phyloP scores from a whole-genome alignment of 1,140 invertebrate species.

The Pogonomyrmex barbatus region DNA sequence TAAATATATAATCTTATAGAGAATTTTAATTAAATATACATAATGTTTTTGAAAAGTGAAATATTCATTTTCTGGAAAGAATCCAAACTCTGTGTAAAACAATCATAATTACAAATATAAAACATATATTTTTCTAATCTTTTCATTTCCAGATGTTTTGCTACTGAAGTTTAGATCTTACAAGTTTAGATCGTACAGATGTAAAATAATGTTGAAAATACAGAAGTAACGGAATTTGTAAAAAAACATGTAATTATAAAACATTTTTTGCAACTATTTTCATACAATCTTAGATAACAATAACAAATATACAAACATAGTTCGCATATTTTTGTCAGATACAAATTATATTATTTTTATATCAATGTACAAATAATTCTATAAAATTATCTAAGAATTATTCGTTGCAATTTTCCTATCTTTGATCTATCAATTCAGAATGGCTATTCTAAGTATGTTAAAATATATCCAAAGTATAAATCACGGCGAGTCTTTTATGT shows the following conservation, averaged over 20 bases:
- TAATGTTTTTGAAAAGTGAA: background rate
- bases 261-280: constrained; percentile 11
- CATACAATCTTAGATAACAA: background rate
- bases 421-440: background rate
- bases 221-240: background rate
- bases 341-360: constrained; percentile 16
- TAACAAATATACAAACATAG: constrained; percentile 15
- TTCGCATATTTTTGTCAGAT: background rate
- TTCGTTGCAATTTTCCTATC: background rate
- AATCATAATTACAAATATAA: background rate
- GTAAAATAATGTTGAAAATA: background rate
- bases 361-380: background rate
- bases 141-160: background rate
- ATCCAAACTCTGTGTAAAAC: background rate
- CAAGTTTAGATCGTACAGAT: background rate
- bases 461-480: background rate
- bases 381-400: background rate
- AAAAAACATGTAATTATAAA: constrained; percentile 31
- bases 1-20: background rate
- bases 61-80: background rate
- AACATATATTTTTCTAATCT: background rate
- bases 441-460: background rate
- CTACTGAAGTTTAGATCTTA: background rate
- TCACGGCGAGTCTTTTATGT: background rate
- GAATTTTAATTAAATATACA: background rate